Evolutionary conservation across 2,797 vertebrate species (phyloP).

Genomic region (Columba guinea): DNA sequence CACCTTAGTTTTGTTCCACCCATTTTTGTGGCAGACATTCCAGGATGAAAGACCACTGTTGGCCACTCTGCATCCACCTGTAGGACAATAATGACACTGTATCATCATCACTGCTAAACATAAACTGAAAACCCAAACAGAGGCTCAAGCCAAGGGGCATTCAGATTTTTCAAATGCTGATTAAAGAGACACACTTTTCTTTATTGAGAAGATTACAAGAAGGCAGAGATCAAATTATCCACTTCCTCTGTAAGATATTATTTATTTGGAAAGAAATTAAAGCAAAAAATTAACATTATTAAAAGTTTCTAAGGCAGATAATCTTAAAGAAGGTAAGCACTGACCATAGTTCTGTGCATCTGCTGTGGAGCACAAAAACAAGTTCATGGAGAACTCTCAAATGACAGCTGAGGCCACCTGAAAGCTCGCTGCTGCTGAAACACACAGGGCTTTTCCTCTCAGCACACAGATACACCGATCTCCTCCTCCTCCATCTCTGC

Average conservation of each 20-base stretch:
- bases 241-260: neutral
- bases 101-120: neutral
- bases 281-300: neutral
- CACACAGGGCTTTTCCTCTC: neutral
- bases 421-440: neutral
- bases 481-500: neutral
- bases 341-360: neutral
- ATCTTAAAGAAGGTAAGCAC: accelerated
- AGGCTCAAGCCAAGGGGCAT: neutral
- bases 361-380: neutral
- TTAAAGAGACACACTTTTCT: neutral
- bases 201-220: neutral
- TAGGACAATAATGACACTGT: accelerated
- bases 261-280: neutral
- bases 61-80: neutral
- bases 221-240: neutral
- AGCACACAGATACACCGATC: neutral
- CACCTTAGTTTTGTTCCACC: accelerated
- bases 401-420: neutral
- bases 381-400: neutral
- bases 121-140: neutral
- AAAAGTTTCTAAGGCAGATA: neutral
- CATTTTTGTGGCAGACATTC: neutral
- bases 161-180: neutral
- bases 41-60: neutral